A percentile compares a stretch with the other conserved stretches of the same genome.
phyloP scores from a whole-genome alignment of 2,888 invertebrate genomes.

The Conistra vaccinii region DNA sequence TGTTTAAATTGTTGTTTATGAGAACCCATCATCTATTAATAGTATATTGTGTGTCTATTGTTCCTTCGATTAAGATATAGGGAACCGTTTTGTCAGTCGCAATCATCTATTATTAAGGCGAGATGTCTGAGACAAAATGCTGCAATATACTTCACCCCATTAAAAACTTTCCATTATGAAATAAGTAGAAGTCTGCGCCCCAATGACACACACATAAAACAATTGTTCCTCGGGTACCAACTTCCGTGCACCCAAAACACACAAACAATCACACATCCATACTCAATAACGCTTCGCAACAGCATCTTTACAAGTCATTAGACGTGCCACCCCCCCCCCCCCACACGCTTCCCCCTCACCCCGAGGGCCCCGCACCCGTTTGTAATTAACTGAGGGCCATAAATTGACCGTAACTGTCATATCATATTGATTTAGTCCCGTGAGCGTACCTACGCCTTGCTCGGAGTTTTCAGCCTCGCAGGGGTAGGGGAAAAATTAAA shows the following conservation, averaged over 20 bases:
- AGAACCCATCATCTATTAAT: neutral
- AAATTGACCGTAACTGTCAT: slow-evolving; percentile 91
- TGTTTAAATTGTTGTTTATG: neutral
- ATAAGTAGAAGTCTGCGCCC: slow-evolving; percentile 28
- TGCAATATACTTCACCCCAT: slow-evolving; percentile 20
- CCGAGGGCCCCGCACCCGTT: slow-evolving; percentile 79
- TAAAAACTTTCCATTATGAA: slow-evolving; percentile 36
- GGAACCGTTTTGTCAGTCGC: neutral
- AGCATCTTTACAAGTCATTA: slow-evolving; percentile 90
- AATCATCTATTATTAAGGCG: neutral
- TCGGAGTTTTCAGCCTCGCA: slow-evolving; percentile 74
- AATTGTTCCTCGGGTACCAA: slow-evolving; percentile 25
- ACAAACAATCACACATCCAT: slow-evolving; percentile 72
- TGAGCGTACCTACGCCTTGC: slow-evolving; percentile 76
- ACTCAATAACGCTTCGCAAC: slow-evolving; percentile 71
- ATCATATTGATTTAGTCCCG: slow-evolving; percentile 91
- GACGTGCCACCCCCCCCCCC: slow-evolving; percentile 74
- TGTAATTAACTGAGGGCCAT: slow-evolving; percentile 90
- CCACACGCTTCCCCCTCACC: slow-evolving; percentile 59
- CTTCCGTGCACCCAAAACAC: slow-evolving; percentile 44
- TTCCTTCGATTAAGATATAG: neutral
- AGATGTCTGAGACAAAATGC: neutral
- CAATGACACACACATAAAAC: slow-evolving; percentile 48
- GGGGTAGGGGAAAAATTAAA: slow-evolving; percentile 78
- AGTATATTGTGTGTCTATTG: neutral